phyloP scores from a whole-genome alignment of 2,113 vertebrate species.

The Lasiurus cinereus region DNA sequence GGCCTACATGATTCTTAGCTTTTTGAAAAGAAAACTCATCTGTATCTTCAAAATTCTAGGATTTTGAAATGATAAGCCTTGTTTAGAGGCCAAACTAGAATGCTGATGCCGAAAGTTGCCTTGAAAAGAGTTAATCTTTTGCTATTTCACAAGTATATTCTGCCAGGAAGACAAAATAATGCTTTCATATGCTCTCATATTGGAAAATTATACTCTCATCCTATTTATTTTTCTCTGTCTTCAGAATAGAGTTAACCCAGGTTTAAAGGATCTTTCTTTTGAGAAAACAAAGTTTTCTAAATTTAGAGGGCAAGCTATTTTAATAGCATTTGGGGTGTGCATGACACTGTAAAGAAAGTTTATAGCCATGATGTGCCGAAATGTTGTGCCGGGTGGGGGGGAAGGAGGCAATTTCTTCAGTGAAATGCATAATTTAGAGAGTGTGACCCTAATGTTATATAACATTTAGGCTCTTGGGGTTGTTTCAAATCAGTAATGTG shows the following conservation, averaged over 20 bases:
- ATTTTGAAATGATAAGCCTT: conserved; percentile 1
- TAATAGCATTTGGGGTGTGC: conserved; percentile 69
- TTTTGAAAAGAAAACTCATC: conserved; percentile 45
- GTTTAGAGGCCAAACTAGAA: conserved; percentile 24
- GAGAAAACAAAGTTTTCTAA: conserved; percentile 60
- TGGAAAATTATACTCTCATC: conserved; percentile 16
- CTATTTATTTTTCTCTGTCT: conserved; percentile 75
- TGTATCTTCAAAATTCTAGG: conserved; percentile 31
- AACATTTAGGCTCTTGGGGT: conserved; percentile 76
- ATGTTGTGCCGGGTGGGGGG: conserved; percentile 50
- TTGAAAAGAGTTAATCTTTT: conserved; percentile 56
- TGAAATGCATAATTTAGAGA: conserved; percentile 77
- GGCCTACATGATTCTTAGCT: neutral
- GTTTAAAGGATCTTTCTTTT: conserved; percentile 56
- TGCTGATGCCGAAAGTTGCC: conserved; percentile 16
- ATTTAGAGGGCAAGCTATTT: conserved; percentile 68
- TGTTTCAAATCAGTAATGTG: conserved; percentile 40
- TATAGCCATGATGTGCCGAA: conserved; percentile 45
- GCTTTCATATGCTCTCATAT: conserved; percentile 37
- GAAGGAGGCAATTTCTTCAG: conserved; percentile 66
- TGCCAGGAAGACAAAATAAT: conserved; percentile 1
- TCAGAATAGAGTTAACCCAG: conserved; percentile 49
- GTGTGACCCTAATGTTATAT: conserved; percentile 32
- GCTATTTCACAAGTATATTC: conserved; percentile 32
- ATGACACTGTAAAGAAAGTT: conserved; percentile 42